phyloP scores from a whole-genome alignment of 1,140 invertebrate species.

The Papilio aristodemus region DNA sequence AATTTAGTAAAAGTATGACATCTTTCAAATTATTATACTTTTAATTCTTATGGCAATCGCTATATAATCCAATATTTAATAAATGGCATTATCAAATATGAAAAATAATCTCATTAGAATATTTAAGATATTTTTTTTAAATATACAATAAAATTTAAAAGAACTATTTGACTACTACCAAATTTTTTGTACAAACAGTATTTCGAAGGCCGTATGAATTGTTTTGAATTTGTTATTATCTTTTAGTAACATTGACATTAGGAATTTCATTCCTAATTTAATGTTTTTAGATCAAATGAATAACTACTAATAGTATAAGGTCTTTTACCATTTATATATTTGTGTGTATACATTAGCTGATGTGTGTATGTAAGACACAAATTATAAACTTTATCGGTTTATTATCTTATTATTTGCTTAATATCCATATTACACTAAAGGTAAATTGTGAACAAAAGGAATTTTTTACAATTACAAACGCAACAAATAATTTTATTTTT shows the following conservation, averaged over 20 bases:
- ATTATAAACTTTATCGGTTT: too few relatives aligned
- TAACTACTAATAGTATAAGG: constrained; percentile 46
- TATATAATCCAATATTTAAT: neutral
- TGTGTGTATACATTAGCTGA: constrained; percentile 22
- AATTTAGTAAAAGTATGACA: neutral
- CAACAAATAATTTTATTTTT: too few relatives aligned
- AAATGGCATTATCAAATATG: neutral
- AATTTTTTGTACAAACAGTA: constrained; percentile 22
- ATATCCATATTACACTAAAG: too few relatives aligned
- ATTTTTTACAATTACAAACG: too few relatives aligned
- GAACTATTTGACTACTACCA: neutral
- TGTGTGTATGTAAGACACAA: too few relatives aligned
- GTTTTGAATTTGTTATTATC: constrained; percentile 37
- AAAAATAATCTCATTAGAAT: neutral
- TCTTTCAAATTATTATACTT: neutral
- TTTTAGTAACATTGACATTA: constrained; percentile 34
- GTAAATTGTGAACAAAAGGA: too few relatives aligned
- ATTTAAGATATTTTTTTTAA: constrained; percentile 26
- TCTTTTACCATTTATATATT: constrained; percentile 56
- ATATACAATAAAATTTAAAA: neutral
- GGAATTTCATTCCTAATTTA: constrained; percentile 44
- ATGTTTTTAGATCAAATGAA: constrained; percentile 72
- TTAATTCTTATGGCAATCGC: neutral
- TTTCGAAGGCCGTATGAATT: constrained; percentile 19
- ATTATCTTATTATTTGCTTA: too few relatives aligned